Evolutionary conservation across 92 coral and sea anemone species (phyloP), one percentile per base, ranked within the genome.

Genomic region (Epizoanthus stellaris): DNA sequence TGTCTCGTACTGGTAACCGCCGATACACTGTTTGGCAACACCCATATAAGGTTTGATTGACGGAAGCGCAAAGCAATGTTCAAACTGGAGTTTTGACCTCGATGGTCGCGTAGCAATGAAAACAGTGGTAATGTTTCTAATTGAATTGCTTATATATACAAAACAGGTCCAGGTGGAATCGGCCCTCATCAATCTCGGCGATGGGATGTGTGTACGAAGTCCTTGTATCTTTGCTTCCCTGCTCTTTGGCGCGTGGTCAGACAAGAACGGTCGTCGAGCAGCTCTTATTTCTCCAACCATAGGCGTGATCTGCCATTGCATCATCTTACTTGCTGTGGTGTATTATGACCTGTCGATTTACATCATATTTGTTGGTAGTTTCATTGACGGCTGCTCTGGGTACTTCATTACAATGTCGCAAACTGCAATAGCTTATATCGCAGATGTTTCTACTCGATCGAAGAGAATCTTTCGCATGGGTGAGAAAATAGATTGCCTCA

Each of bases 361-460:
- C 72, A 4, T 67, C n/a, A 30, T 67, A 34, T 34, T 67, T 21
- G 23, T 30, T 30, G 72, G 72, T 21, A 67, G 72, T 39, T 67
- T 67, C 43, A 67, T 67, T n/a, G 72, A 67, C 47, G 71, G 71
- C 38, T 67, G 71, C 17, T 67, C 71, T 30, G 71, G 71, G 1
- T 67, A 67, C 21, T 10, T 67, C 5, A 13, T 45, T 15, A 67
- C 71, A 1, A 67, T 67, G 45, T 0, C 7, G 45, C 71, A 11
- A 19, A 67, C 71, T 11, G 43, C 45, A 1, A 38, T 12, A 3
- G 71, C 71, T 20, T 67, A 67, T 17, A 67, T 67, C 17, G 71
- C 71, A 5, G 71, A 67, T 40, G 71, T 67, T 25, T 67, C 71
- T 14, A 20, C 71, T 67, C 71, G 71, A 7, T 34, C 71, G 7